phyloP scores from a whole-genome alignment of 2,797 vertebrate species.

The Thunnus albacares region DNA sequence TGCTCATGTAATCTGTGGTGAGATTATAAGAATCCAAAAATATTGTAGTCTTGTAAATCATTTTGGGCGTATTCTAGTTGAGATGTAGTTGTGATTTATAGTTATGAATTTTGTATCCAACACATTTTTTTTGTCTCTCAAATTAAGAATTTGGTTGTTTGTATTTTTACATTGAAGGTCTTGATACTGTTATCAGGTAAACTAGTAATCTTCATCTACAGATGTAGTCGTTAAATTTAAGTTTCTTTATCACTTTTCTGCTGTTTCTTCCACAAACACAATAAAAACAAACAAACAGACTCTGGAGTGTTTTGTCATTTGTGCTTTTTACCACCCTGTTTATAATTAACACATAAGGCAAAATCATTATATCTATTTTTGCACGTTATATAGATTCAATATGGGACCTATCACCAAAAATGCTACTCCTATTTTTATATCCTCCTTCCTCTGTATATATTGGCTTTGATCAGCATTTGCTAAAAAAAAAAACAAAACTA shows the following conservation, averaged over 20 bases:
- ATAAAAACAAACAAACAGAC: neutral
- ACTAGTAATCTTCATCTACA: neutral
- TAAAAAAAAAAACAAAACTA: too few relatives aligned
- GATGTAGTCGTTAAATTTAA: neutral
- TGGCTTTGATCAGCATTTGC: too few relatives aligned
- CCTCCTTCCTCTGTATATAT: too few relatives aligned
- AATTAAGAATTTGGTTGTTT: neutral
- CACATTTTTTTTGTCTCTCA: neutral
- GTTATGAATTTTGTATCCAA: neutral
- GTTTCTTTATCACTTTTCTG: neutral
- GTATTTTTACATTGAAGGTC: neutral
- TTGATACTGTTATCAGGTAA: neutral
- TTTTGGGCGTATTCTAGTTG: neutral
- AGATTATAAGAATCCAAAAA: conserved; percentile 3
- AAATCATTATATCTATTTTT: too few relatives aligned
- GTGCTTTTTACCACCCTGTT: neutral
- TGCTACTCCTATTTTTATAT: too few relatives aligned
- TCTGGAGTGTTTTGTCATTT: neutral
- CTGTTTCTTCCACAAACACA: conserved; percentile 43
- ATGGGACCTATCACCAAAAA: too few relatives aligned
- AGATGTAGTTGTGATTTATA: neutral
- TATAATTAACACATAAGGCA: too few relatives aligned
- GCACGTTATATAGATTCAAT: too few relatives aligned
- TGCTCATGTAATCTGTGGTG: neutral
- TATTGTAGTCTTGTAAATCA: neutral